A percentile compares a stretch with the other conserved stretches of the same genome.
These are phyloP conservation scores for Sebastolobus altivelis DNA, from an alignment of 2,797 vertebrate genomes.

Conservation along the genomic window DNA sequence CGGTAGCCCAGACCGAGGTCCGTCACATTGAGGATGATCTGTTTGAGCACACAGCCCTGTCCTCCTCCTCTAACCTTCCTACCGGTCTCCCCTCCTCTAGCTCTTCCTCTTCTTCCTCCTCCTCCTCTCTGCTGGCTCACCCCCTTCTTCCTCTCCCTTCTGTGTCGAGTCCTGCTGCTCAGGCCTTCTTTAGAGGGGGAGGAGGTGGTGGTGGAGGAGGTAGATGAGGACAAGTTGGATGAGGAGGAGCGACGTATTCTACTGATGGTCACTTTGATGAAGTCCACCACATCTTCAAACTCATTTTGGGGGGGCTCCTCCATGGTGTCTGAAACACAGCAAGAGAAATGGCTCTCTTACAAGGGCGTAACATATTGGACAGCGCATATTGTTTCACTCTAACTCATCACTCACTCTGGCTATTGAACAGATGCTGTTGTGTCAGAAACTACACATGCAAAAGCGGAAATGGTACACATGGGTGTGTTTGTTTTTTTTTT, in stretches of 20 bases:
- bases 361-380: not conserved
- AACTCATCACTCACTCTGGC: not conserved
- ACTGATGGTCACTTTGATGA: slow-evolving; percentile 91
- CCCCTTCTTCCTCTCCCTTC: slow-evolving; percentile 82
- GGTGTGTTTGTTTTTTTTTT: not conserved
- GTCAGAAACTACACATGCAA: slow-evolving; percentile 1
- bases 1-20: slow-evolving; percentile 94
- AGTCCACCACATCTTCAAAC: slow-evolving; percentile 89
- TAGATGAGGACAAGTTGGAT: slow-evolving; percentile 43
- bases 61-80: slow-evolving; percentile 74
- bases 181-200: slow-evolving; percentile 80
- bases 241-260: slow-evolving; percentile 89
- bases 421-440: slow-evolving; percentile 12
- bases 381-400: slow-evolving; percentile 45
- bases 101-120: slow-evolving; percentile 48
- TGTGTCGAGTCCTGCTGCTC: slow-evolving; percentile 78
- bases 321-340: slow-evolving; percentile 84
- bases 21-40: slow-evolving; percentile 94
- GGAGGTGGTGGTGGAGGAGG: slow-evolving; percentile 48
- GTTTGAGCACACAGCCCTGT: slow-evolving; percentile 90
- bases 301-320: slow-evolving; percentile 85
- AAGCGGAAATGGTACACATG: slow-evolving; percentile 12
- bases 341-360: slow-evolving; percentile 27
- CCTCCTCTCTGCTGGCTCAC: slow-evolving; percentile 32
- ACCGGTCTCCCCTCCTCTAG: not conserved